These are phyloP conservation scores for Parasteatoda lunata DNA, from an alignment of 2,888 invertebrate genomes.

Conservation along the genomic window DNA sequence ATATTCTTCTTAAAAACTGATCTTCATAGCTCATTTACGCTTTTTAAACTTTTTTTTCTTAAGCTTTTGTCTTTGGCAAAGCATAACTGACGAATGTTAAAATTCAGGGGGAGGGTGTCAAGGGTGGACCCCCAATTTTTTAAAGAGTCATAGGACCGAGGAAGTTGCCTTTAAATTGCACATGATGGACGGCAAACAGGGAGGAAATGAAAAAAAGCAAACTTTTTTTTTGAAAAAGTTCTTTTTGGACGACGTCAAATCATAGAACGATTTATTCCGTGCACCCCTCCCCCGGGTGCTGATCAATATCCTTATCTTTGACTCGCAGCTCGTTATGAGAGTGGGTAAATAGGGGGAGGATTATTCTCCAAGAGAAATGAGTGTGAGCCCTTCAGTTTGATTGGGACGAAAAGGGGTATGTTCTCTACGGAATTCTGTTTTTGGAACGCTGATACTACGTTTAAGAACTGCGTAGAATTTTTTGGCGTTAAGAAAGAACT, in stretches of 20 bases:
- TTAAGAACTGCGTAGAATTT: no score
- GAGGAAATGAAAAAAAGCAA: background rate
- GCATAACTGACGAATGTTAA: conserved; percentile 26
- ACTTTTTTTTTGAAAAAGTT: conserved; percentile 20
- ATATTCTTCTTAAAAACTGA: conserved; percentile 8
- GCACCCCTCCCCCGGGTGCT: conserved; percentile 29
- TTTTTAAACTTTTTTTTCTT: conserved; percentile 7
- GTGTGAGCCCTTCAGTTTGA: conserved; percentile 12
- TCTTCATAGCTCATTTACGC: conserved; percentile 42
- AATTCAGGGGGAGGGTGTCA: background rate
- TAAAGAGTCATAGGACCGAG: conserved; percentile 1
- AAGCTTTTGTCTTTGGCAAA: conserved; percentile 16
- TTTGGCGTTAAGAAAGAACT: no score
- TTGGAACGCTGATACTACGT: no score
- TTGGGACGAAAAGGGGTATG: background rate
- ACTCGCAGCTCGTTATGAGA: conserved; percentile 57
- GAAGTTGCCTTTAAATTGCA: conserved; percentile 41
- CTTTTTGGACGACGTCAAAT: conserved; percentile 30
- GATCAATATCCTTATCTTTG: conserved; percentile 52
- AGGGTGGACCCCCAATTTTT: background rate
- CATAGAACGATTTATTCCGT: conserved; percentile 34
- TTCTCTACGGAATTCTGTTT: no score
- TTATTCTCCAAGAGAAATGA: conserved; percentile 45
- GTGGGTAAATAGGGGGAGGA: conserved; percentile 49
- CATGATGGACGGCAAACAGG: conserved; percentile 40